Evolutionary conservation across 2,888 invertebrate species (phyloP).

Genomic region (Meghimatium bilineatum): DNA sequence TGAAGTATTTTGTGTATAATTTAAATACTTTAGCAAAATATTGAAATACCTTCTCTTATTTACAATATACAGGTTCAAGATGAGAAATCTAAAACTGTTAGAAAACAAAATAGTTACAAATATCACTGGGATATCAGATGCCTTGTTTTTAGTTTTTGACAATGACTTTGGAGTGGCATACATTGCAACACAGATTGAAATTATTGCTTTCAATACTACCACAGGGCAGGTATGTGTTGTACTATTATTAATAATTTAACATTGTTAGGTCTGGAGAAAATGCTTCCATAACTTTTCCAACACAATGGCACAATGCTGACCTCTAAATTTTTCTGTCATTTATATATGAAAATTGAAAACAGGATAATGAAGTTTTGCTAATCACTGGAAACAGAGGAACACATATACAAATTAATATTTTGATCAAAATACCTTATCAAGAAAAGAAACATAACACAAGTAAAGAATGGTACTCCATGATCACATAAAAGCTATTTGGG

Average conservation of each 20-base stretch:
- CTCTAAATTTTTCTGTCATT: too few relatives aligned
- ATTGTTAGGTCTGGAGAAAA: too few relatives aligned
- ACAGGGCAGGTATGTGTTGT: slow-evolving; percentile 12
- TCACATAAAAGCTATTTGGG: too few relatives aligned
- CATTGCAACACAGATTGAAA: not conserved
- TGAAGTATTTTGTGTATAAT: not conserved
- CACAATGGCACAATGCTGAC: too few relatives aligned
- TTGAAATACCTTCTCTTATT: not conserved
- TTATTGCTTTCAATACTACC: slow-evolving; percentile 18
- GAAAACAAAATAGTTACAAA: not conserved
- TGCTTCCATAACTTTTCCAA: too few relatives aligned
- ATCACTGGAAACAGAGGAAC: too few relatives aligned
- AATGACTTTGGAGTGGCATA: slow-evolving; percentile 14
- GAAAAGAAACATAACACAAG: too few relatives aligned
- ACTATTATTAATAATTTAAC: not conserved
- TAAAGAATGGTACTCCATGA: too few relatives aligned
- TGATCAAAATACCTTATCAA: too few relatives aligned
- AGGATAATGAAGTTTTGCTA: too few relatives aligned
- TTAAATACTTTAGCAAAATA: not conserved
- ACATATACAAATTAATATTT: too few relatives aligned
- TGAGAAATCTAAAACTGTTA: slow-evolving; percentile 38
- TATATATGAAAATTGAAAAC: too few relatives aligned
- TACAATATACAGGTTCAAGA: not conserved
- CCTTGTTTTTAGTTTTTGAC: slow-evolving; percentile 40
- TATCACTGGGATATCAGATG: slow-evolving; percentile 6